Evolutionary conservation across 2,113 vertebrate species (phyloP).

Genomic region (Syngnathus typhle): DNA sequence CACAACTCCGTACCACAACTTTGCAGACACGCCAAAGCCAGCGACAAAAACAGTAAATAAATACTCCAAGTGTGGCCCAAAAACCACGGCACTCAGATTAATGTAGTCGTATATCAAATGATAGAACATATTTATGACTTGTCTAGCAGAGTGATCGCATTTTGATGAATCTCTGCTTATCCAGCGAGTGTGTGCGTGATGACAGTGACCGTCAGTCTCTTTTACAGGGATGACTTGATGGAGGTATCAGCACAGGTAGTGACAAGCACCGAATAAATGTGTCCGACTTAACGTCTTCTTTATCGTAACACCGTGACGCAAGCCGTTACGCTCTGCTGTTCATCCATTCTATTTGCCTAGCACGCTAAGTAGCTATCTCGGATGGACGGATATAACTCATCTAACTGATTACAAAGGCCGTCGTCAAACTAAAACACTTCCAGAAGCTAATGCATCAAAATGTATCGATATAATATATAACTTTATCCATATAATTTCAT

Average conservation of each 20-base stretch:
- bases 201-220: background rate
- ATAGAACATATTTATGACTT: constrained; percentile 1
- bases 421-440: background rate
- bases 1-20: background rate
- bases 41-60: background rate
- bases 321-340: background rate
- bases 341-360: background rate
- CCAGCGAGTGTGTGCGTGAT: background rate
- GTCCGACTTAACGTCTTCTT: background rate
- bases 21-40: background rate
- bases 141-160: background rate
- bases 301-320: background rate
- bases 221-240: constrained; percentile 3
- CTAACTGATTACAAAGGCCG: no score
- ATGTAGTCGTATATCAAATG: background rate
- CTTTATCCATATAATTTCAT: no score
- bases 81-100: background rate
- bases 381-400: no score
- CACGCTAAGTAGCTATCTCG: background rate
- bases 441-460: background rate
- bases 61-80: background rate
- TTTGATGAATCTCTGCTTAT: background rate
- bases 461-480: no score
- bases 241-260: background rate
- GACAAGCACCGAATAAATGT: background rate